Base-by-base conservation (phyloP, 2,797 vertebrate species). In the Tadarida brasiliensis region DNA sequence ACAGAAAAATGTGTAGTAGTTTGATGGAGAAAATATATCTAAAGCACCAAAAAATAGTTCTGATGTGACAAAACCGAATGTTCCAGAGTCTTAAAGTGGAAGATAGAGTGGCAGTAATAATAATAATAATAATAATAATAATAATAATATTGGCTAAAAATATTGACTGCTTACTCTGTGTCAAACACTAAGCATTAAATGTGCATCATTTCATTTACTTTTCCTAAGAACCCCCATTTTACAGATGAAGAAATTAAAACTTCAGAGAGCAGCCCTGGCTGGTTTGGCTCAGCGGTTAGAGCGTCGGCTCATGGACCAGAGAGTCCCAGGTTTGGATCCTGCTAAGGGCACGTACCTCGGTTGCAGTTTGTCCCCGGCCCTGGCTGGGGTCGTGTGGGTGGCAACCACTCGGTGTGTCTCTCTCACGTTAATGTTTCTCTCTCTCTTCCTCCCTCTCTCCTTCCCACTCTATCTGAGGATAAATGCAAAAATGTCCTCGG, bases 161-260 rank as follows among this genome's bases (percentile, higher is more conserved):
- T 70, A 92, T 11, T 65, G 33, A 51, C 51, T 87, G 35, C 63
- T 87, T 56, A 56, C 20, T 91, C 84, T 88, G 16, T 67, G 17
- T 39, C 56, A 81, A 91, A 80, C 65, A 28, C 57, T 85, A 68
- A 94, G 73, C 57, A 70, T 84, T 96, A 77, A 87, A 67, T 35
- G 67, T 61, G 33, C 2, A 68, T 67, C 24, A 61, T 71, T 85
- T 67, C 11, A 65, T 51, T 51, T 17, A 68, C 33, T 86, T 28
- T 87, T 87, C 67, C 56, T 73, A 78, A 89, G 57, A 94, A 57
- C 1, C 4, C 5, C 16, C 54, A 57, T 76, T 94, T 94, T 74
- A 94, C 7, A 96, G 70, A 82, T 28, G n/a, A 95, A 85, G 63
- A 73, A 94, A 91, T 24, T 33, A 81, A 92, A 93, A 91, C 11